These are phyloP conservation scores for Cheilosia pagana DNA, from an alignment of 2,888 invertebrate genomes.

Conservation along the genomic window DNA sequence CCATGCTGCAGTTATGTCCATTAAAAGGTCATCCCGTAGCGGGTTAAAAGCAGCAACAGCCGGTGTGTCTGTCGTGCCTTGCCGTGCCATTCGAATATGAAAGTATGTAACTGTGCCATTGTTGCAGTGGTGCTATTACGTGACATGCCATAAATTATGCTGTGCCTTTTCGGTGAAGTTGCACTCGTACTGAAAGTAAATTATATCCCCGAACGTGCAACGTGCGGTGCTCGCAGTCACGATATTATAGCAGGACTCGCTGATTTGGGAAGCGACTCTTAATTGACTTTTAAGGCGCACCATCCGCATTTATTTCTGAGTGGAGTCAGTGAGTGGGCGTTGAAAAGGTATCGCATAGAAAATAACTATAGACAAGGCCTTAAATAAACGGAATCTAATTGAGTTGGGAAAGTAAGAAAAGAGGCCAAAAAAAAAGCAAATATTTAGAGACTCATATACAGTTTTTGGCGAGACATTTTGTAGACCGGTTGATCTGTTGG, in stretches of 20 bases:
- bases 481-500: too few relatives aligned
- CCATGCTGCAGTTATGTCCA: constrained; percentile 59
- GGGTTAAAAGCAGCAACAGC: constrained; percentile 55
- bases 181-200: constrained; percentile 15
- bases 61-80: constrained; percentile 32
- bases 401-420: too few relatives aligned
- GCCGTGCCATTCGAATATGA: constrained; percentile 11
- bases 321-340: constrained; percentile 13
- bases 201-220: constrained; percentile 37
- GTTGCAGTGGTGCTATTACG: constrained; percentile 64
- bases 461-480: too few relatives aligned
- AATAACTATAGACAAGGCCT: constrained; percentile 6
- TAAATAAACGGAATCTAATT: neutral
- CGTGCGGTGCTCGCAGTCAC: constrained; percentile 32
- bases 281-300: constrained; percentile 50
- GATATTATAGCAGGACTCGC: constrained; percentile 22
- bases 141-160: constrained; percentile 69
- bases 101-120: constrained; percentile 68
- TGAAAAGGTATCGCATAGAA: neutral
- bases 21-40: constrained; percentile 67
- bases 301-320: neutral
- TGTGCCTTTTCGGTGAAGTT: constrained; percentile 39
- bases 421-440: too few relatives aligned
- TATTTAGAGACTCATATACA: too few relatives aligned
- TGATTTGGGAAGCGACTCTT: constrained; percentile 41